phyloP scores from a whole-genome alignment of 2,888 invertebrate genomes.

The Melolontha melolontha region DNA sequence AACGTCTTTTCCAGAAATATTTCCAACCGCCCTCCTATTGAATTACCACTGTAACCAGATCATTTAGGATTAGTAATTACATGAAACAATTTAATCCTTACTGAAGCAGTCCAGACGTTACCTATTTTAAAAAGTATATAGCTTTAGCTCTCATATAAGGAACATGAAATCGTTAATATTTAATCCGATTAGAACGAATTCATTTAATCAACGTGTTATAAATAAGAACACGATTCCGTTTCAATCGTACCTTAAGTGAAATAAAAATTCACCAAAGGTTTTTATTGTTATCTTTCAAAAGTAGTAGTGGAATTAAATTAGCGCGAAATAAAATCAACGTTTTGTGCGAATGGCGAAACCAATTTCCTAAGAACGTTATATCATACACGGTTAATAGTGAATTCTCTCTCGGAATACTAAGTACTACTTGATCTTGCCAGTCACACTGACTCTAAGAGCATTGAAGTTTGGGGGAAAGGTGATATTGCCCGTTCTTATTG shows the following conservation, averaged over 20 bases:
- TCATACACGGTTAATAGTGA: conserved; percentile 41
- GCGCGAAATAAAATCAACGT: conserved; percentile 28
- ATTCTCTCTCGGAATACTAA: conserved; percentile 32
- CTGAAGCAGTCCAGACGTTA: too few species aligned
- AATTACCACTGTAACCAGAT: too few species aligned
- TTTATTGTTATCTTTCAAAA: conserved; percentile 38
- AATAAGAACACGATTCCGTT: neutral
- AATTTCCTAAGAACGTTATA: conserved; percentile 36
- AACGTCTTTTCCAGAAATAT: too few species aligned
- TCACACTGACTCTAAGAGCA: conserved; percentile 40
- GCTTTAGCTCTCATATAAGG: too few species aligned
- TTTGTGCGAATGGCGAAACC: conserved; percentile 11
- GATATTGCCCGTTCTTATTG: conserved; percentile 37
- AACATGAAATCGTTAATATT: too few species aligned
- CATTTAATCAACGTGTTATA: conserved; percentile 2
- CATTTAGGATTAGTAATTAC: too few species aligned
- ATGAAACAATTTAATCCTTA: too few species aligned
- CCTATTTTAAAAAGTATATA: too few species aligned
- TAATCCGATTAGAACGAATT: too few species aligned
- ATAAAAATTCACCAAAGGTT: conserved; percentile 31
- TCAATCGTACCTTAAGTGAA: neutral
- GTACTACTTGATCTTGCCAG: conserved; percentile 43
- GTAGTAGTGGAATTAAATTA: conserved; percentile 28
- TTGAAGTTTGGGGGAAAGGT: conserved; percentile 42
- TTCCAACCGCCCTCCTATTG: too few species aligned